Conservation (phyloP, 2,113 vertebrate species). For the Pomatorhinus ruficollis region DNA sequence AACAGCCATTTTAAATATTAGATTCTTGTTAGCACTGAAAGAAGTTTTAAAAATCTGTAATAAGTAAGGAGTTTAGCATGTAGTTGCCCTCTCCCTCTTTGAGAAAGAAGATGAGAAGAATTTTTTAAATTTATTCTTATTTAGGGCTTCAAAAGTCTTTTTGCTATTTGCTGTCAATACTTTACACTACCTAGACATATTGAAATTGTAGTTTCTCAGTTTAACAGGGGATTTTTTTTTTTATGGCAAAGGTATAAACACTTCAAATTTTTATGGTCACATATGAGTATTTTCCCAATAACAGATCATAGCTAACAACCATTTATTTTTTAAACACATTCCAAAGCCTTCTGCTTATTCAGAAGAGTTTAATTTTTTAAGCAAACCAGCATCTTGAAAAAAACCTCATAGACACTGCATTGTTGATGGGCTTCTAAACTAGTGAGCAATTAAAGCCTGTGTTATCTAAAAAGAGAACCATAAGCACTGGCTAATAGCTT, state of each 20-base stretch:
- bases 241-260: neutral
- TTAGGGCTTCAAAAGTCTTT: neutral
- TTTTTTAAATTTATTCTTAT: neutral
- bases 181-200: neutral
- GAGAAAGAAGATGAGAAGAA: neutral
- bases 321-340: neutral
- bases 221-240: neutral
- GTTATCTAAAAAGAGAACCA: neutral
- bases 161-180: neutral
- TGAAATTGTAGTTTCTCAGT: neutral
- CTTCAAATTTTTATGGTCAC: neutral
- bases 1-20: neutral
- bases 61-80: neutral
- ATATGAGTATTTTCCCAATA: neutral
- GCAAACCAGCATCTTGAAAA: slow-evolving; percentile 10
- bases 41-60: neutral
- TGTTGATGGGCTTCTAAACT: slow-evolving; percentile 15
- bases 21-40: neutral
- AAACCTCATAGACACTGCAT: slow-evolving; percentile 9
- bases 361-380: neutral
- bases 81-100: neutral
- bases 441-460: neutral
- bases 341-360: neutral
- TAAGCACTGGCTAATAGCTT: neutral
- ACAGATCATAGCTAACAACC: neutral